A percentile compares a stretch with the other conserved stretches of the same genome.
Evolutionary conservation across 1,140 invertebrate genomes (phyloP).

Genomic region (Scaptomyza montana): DNA sequence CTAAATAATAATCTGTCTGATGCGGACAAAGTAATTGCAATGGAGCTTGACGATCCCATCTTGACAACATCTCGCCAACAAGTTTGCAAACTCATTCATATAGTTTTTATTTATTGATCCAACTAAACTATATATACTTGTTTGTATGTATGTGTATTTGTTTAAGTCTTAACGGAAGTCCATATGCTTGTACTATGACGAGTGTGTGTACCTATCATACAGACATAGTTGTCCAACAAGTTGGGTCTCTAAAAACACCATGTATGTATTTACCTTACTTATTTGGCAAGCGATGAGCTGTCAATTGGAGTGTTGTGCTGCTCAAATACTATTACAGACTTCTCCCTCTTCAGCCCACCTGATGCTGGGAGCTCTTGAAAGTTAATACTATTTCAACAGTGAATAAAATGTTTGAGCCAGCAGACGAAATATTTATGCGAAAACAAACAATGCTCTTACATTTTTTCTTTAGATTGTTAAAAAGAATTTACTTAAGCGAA

Average conservation of each 20-base stretch:
- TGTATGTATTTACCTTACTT: conserved; percentile 30
- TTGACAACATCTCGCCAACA: neutral
- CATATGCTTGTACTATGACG: conserved; percentile 3
- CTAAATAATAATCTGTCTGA: conserved; percentile 9
- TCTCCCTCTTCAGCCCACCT: too few relatives aligned
- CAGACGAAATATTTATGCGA: neutral
- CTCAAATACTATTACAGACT: conserved; percentile 10
- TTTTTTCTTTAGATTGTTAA: neutral
- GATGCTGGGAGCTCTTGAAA: too few relatives aligned
- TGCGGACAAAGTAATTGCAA: conserved; percentile 36
- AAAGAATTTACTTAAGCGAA: neutral
- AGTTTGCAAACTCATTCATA: conserved; percentile 34
- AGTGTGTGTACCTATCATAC: neutral
- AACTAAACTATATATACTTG: conserved; percentile 17
- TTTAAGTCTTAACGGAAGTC: conserved; percentile 28
- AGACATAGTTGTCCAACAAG: conserved; percentile 28
- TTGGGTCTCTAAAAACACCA: conserved; percentile 13
- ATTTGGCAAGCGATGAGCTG: conserved; percentile 28
- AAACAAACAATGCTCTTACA: neutral
- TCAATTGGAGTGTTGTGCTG: conserved; percentile 23
- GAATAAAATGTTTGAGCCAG: neutral
- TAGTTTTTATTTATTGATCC: conserved; percentile 36
- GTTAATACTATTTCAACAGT: conserved; percentile 2
- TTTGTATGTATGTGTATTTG: conserved; percentile 10
- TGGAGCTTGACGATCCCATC: conserved; percentile 32